Conservation (phyloP, 1,140 invertebrate genomes). For the Bradynema listronoti region DNA sequence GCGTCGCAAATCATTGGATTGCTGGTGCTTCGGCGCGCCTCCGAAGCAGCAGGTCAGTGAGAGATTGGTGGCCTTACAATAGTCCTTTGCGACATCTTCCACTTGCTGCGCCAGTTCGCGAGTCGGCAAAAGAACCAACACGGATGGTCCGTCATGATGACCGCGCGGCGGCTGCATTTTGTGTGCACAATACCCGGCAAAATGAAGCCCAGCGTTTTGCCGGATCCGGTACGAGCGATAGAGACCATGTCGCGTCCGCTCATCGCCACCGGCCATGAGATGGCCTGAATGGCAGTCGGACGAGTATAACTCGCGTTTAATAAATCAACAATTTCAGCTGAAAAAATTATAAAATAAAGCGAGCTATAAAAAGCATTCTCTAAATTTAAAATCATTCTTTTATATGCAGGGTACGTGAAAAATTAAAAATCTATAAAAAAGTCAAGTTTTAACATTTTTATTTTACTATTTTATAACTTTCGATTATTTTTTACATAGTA, state of each 20-base stretch:
- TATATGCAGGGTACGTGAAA: too few species aligned
- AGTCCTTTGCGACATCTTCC: conserved; percentile 79
- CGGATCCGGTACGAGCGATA: conserved; percentile 65
- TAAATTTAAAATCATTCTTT: neutral
- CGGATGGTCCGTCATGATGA: conserved; percentile 46
- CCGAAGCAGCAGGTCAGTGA: conserved; percentile 87
- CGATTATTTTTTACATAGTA: neutral
- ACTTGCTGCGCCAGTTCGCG: conserved; percentile 91
- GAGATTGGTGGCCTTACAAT: conserved; percentile 74
- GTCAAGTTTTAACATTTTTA: neutral
- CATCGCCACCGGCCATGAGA: conserved; percentile 61
- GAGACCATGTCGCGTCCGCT: conserved; percentile 64
- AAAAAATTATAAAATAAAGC: too few species aligned
- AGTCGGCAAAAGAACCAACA: conserved; percentile 80
- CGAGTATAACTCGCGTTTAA: conserved; percentile 43
- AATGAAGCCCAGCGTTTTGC: conserved; percentile 63
- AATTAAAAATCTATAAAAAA: neutral
- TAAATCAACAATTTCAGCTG: conserved; percentile 28
- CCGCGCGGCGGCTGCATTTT: conserved; percentile 71
- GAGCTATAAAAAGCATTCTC: too few species aligned
- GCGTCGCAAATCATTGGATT: conserved; percentile 73
- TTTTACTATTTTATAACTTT: neutral
- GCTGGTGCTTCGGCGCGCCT: conserved; percentile 82
- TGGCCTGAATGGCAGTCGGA: conserved; percentile 59
- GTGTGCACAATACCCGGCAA: conserved; percentile 75